phyloP scores from a whole-genome alignment of 1,140 invertebrate species.

The Scaptomyza montana region DNA sequence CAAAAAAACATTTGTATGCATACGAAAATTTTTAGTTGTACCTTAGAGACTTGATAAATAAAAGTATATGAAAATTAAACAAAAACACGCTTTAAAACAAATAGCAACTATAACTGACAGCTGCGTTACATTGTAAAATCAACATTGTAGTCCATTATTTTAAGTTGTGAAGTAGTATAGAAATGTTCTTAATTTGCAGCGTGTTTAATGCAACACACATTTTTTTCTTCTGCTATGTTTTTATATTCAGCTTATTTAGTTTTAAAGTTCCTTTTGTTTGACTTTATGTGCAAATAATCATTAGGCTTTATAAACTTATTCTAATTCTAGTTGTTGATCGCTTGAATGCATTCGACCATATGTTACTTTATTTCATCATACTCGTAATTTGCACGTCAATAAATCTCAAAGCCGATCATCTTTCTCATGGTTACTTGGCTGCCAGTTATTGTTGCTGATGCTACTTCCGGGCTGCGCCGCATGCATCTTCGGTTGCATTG shows the following conservation, averaged over 20 bases:
- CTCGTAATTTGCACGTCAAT: slow-evolving; percentile 7
- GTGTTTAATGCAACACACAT: too few relatives aligned
- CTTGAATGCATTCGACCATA: slow-evolving; percentile 10
- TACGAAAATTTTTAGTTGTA: neutral
- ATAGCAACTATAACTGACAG: too few relatives aligned
- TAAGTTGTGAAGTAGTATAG: too few relatives aligned
- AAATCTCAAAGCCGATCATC: slow-evolving; percentile 1
- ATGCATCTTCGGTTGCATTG: neutral
- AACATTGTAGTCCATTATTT: too few relatives aligned
- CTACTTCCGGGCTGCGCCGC: slow-evolving; percentile 4
- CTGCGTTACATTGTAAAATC: too few relatives aligned
- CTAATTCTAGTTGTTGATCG: neutral
- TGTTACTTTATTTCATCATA: too few relatives aligned
- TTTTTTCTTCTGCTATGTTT: too few relatives aligned
- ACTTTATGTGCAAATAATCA: too few relatives aligned
- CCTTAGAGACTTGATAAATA: neutral
- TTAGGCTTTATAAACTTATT: neutral
- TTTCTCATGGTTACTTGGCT: neutral
- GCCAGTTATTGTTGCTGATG: neutral
- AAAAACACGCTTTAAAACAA: neutral
- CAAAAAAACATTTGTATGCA: neutral
- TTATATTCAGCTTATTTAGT: too few relatives aligned
- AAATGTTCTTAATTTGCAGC: too few relatives aligned
- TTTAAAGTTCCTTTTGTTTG: too few relatives aligned
- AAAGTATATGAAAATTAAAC: neutral